phyloP scores from a whole-genome alignment of 2,888 invertebrate genomes.

The Palloptera scutellata region DNA sequence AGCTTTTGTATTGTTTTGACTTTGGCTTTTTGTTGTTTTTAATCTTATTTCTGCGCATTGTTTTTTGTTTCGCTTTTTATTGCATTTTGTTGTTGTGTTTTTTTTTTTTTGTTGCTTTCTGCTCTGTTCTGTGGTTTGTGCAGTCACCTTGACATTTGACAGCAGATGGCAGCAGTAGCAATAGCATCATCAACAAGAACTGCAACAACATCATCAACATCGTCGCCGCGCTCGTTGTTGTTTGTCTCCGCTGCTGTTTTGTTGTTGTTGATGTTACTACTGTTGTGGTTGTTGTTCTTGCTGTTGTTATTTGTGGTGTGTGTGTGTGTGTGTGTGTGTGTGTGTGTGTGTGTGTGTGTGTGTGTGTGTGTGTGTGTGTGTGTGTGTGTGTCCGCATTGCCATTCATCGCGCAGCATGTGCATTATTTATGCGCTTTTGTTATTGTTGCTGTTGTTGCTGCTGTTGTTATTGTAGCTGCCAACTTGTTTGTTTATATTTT shows the following conservation, averaged over 20 bases:
- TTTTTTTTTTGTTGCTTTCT: background rate
- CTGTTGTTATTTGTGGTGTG: too few relatives aligned
- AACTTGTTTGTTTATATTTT: background rate
- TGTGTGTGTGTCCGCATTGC: background rate
- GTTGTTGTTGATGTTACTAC: too few relatives aligned
- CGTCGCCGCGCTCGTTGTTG: background rate
- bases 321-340: too few relatives aligned
- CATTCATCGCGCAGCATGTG: background rate
- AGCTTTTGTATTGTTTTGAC: background rate
- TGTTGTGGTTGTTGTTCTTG: too few relatives aligned
- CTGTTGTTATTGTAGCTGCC: conserved; percentile 11
- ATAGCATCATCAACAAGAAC: background rate
- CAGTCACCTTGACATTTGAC: conserved; percentile 37
- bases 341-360: background rate
- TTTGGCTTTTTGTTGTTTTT: background rate
- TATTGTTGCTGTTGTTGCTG: conserved; percentile 26
- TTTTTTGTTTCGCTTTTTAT: conserved; percentile 3
- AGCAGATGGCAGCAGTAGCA: conserved; percentile 33
- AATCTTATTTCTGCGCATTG: background rate
- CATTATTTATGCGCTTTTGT: conserved; percentile 9
- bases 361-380: background rate
- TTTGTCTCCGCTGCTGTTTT: background rate
- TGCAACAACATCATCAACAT: conserved; percentile 7
- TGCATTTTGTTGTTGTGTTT: background rate
- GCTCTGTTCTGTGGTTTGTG: background rate